Percentiles rank a stretch among this genome's conserved stretches.
These are phyloP conservation scores for Penaeus chinensis DNA, from an alignment of 1,140 invertebrate genomes.

Conservation along the genomic window DNA sequence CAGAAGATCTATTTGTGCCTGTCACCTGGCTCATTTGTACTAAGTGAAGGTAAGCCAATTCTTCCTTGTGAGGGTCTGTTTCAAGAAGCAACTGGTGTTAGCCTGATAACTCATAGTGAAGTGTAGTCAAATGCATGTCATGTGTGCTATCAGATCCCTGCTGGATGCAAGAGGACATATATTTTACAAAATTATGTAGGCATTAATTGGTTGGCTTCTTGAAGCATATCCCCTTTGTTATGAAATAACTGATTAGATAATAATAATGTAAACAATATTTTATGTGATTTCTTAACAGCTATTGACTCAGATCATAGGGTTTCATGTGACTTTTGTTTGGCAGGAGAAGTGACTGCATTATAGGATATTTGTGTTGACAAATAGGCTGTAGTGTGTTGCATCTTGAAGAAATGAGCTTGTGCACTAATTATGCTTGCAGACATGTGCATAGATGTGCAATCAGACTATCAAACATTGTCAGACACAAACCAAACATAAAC, in stretches of 20 bases:
- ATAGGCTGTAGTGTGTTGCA: no score
- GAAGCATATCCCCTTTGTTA: slow-evolving; percentile 49
- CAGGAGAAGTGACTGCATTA: no score
- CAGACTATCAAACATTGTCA: no score
- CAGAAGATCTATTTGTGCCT: slow-evolving; percentile 44
- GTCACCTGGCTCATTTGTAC: slow-evolving; percentile 47
- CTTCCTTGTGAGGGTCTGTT: slow-evolving; percentile 59
- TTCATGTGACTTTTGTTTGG: no score
- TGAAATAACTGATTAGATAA: slow-evolving; percentile 12
- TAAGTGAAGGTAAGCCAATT: slow-evolving; percentile 56
- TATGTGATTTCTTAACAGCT: no score
- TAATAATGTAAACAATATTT: no score
- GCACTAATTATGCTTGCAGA: no score
- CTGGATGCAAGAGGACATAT: slow-evolving; percentile 25
- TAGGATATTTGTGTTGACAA: no score
- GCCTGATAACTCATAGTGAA: neutral
- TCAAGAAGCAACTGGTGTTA: slow-evolving; percentile 56
- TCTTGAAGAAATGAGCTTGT: no score
- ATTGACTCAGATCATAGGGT: no score
- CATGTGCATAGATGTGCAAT: no score
- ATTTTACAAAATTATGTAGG: neutral
- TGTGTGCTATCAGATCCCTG: slow-evolving; percentile 18
- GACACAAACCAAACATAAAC: no score
- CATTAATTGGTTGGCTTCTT: slow-evolving; percentile 32
- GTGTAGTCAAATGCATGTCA: neutral